phyloP scores from a whole-genome alignment of 92 coral and sea anemone genomes.

The Parazoanthus swiftii region DNA sequence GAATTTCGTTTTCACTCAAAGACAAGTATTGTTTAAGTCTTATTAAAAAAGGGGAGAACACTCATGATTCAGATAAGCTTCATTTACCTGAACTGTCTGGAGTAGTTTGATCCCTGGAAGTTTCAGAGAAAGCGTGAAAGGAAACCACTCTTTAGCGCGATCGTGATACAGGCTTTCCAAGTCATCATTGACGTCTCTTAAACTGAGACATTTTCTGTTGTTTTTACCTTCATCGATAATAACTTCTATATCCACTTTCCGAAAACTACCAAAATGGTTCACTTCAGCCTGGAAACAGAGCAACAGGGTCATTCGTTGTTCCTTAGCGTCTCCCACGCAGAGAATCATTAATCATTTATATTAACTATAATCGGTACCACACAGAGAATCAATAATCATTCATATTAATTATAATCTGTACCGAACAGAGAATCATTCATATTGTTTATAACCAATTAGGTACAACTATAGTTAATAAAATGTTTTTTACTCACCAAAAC shows the following conservation, averaged over 20 bases:
- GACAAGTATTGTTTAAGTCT: no score
- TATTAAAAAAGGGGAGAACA: no score
- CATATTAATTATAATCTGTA: no score
- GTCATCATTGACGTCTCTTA: conserved; percentile 65
- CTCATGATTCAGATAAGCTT: neutral
- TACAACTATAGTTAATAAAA: no score
- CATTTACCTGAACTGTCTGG: conserved; percentile 78
- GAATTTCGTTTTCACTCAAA: no score
- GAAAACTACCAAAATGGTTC: conserved; percentile 44
- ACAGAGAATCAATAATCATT: no score
- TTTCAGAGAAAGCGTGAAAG: conserved; percentile 73
- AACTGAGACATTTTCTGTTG: conserved; percentile 31
- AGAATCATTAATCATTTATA: no score
- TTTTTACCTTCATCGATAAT: conserved; percentile 68
- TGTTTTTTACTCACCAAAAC: no score
- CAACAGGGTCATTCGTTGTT: neutral
- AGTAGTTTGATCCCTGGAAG: conserved; percentile 68
- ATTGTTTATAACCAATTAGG: no score
- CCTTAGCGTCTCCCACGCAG: neutral
- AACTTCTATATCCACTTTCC: conserved; percentile 65
- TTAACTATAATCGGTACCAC: neutral
- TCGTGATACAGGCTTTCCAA: conserved; percentile 74
- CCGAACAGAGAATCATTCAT: neutral
- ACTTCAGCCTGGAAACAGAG: conserved; percentile 54
- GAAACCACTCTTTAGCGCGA: conserved; percentile 80